Evolutionary conservation across 2,113 vertebrate genomes (phyloP).

Genomic region (Anguilla japonica): DNA sequence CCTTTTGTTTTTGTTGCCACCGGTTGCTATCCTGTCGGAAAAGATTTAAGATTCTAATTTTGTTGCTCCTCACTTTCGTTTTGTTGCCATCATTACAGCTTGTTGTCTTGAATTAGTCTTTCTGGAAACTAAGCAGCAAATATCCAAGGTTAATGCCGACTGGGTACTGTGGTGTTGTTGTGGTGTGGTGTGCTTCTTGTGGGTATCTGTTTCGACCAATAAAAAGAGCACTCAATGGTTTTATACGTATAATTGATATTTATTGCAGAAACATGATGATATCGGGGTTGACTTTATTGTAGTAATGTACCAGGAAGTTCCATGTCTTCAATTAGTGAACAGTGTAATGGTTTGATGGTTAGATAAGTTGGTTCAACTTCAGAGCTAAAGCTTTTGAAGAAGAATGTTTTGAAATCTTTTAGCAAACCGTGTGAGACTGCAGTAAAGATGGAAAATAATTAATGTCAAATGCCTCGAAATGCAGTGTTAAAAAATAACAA

Average conservation of each 20-base stretch:
- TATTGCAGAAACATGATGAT: neutral
- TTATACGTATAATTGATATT: neutral
- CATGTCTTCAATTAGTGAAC: slow-evolving; percentile 1
- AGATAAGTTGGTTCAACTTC: neutral
- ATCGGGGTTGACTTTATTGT: neutral
- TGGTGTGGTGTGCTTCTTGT: neutral
- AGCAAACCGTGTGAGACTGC: neutral
- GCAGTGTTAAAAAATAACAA: neutral
- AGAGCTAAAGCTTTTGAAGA: neutral
- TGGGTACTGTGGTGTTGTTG: neutral
- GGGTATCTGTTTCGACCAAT: neutral
- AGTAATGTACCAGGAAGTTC: neutral
- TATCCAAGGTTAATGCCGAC: neutral
- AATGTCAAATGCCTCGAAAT: neutral
- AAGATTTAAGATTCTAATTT: neutral
- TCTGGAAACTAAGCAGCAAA: neutral
- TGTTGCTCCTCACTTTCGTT: neutral
- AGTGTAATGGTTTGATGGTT: neutral
- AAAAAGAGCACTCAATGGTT: neutral
- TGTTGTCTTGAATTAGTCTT: neutral
- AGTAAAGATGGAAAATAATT: neutral
- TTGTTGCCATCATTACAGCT: neutral
- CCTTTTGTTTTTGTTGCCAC: neutral
- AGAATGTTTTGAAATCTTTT: neutral
- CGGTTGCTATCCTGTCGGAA: too few relatives aligned